A percentile compares a stretch with the other conserved stretches of the same genome.
Conservation (phyloP, 2,113 vertebrate species). For the Scomber colias region DNA sequence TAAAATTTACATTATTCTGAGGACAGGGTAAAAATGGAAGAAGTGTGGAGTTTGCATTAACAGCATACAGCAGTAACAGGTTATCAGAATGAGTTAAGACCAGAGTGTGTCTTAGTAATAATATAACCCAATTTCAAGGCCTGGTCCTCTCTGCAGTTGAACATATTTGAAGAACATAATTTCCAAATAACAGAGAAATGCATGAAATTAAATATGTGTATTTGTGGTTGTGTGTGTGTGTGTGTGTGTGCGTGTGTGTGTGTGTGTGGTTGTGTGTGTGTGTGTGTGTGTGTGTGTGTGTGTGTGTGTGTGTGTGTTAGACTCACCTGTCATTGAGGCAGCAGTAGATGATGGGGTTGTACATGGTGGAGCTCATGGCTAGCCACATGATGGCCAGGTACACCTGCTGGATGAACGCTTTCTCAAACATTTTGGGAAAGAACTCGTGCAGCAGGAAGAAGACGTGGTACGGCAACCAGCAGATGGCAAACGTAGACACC, state of each 20-base stretch:
- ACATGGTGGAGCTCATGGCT: slow-evolving; percentile 99
- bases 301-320: slow-evolving; percentile 5
- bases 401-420: slow-evolving; percentile 93
- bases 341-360: slow-evolving; percentile 99
- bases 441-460: slow-evolving; percentile 94
- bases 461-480: slow-evolving; percentile 97
- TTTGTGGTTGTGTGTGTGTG: slow-evolving; percentile 7
- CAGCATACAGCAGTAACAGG: not conserved
- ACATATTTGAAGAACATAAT: too few relatives aligned
- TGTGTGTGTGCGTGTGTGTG: slow-evolving; percentile 1
- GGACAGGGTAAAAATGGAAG: not conserved
- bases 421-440: slow-evolving; percentile 85
- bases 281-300: not conserved
- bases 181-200: too few relatives aligned
- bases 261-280: not conserved
- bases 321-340: slow-evolving; percentile 96
- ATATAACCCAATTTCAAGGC: too few relatives aligned
- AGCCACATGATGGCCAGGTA: slow-evolving; percentile 97
- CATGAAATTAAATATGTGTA: not conserved
- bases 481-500: slow-evolving; percentile 94
- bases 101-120: too few relatives aligned
- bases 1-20: too few relatives aligned
- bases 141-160: too few relatives aligned
- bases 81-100: too few relatives aligned
- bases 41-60: not conserved